Conservation (phyloP, 2,797 vertebrate genomes). For the Acestrorhynchus altus region DNA sequence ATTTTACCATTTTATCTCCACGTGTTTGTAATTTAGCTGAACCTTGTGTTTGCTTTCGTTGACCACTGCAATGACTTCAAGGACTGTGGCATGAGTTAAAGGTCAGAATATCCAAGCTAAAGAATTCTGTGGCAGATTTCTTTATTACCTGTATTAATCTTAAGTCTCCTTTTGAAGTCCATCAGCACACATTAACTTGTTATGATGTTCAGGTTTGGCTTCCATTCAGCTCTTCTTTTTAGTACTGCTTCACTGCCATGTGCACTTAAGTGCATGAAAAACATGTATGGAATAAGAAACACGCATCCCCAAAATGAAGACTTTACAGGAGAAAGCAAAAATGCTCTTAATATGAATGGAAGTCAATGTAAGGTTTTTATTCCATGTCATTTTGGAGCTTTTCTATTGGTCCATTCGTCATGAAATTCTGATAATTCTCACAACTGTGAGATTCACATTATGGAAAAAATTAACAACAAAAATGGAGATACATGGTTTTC, state of each 20-base stretch:
- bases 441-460: no score
- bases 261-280: neutral
- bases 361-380: no score
- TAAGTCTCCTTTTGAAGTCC: neutral
- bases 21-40: conserved; percentile 26
- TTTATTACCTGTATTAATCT: neutral
- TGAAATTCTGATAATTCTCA: no score
- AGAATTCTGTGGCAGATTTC: conserved; percentile 16
- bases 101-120: conserved; percentile 10
- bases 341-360: no score
- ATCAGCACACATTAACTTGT: neutral
- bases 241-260: neutral
- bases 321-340: no score
- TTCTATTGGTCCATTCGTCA: no score
- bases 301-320: no score
- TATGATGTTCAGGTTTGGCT: neutral
- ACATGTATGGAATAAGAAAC: no score
- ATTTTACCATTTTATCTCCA: conserved; percentile 33
- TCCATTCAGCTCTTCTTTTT: neutral
- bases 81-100: conserved; percentile 1
- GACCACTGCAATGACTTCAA: neutral
- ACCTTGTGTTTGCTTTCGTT: neutral
- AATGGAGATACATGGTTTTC: no score
- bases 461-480: no score
- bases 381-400: no score